Evolutionary conservation across 2,113 vertebrate genomes (phyloP).

Genomic region (Corythornis cristatus): DNA sequence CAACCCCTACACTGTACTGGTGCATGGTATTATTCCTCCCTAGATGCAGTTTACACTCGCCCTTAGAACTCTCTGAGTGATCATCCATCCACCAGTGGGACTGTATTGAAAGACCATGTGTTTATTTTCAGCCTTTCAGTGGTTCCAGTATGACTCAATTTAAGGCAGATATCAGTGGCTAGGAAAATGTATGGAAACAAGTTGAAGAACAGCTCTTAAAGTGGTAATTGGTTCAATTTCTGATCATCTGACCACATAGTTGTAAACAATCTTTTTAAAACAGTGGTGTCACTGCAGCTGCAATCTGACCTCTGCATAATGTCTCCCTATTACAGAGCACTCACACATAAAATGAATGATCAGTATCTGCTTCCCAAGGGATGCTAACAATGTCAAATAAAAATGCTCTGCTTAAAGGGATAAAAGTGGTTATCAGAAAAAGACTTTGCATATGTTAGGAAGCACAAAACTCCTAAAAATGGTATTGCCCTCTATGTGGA

Average conservation of each 20-base stretch:
- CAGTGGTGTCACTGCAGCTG: neutral
- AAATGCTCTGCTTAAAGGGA: neutral
- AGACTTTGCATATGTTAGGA: neutral
- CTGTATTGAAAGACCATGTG: neutral
- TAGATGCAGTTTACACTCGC: too few species aligned
- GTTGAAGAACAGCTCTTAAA: neutral
- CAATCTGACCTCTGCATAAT: constrained; percentile 23
- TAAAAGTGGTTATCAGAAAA: neutral
- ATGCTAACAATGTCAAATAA: neutral
- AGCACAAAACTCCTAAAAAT: neutral
- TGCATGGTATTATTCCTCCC: too few species aligned
- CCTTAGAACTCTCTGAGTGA: too few species aligned
- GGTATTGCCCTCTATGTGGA: neutral
- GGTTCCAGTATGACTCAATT: neutral
- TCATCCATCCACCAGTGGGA: neutral
- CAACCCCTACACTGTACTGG: too few species aligned
- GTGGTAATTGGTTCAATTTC: neutral
- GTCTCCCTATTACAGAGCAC: constrained; percentile 4
- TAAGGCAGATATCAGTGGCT: neutral
- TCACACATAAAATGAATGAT: constrained; percentile 21
- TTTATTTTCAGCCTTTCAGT: neutral
- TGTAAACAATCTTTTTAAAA: constrained; percentile 15
- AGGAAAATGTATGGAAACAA: neutral
- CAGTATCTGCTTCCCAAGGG: neutral
- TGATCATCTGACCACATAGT: neutral